Conservation (phyloP, 2,797 vertebrate genomes). For the Sphenopsis melanotis region DNA sequence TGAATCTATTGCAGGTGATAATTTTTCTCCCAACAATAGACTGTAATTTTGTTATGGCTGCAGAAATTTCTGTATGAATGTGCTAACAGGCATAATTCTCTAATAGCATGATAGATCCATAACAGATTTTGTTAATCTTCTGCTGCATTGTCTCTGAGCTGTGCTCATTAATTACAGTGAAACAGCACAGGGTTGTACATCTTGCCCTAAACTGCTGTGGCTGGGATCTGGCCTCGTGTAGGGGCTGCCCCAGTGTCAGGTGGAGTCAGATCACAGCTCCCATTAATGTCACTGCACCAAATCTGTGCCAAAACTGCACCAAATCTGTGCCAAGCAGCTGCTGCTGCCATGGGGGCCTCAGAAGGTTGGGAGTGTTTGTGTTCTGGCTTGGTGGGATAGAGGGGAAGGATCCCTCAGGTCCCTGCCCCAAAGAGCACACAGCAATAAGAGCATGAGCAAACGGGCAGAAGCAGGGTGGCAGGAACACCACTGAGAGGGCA, state of each 20-base stretch:
- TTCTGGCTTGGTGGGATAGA: neutral
- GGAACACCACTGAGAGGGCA: neutral
- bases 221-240: neutral
- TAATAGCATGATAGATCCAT: neutral
- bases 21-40: neutral
- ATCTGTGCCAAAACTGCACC: neutral
- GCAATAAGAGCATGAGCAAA: neutral
- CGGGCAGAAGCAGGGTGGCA: neutral
- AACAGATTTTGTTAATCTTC: neutral
- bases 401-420: neutral
- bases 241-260: neutral
- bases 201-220: neutral
- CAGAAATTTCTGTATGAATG: neutral
- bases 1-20: neutral
- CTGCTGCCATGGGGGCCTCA: fast-evolving
- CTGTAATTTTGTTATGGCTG: neutral
- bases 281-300: neutral
- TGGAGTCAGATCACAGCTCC: neutral
- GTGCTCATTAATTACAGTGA: neutral
- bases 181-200: neutral
- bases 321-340: neutral
- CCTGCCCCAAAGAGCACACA: neutral
- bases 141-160: neutral
- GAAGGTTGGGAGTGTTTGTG: neutral
- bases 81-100: neutral